phyloP scores from a whole-genome alignment of 2,888 invertebrate species.

The Parochlus steinenii region DNA sequence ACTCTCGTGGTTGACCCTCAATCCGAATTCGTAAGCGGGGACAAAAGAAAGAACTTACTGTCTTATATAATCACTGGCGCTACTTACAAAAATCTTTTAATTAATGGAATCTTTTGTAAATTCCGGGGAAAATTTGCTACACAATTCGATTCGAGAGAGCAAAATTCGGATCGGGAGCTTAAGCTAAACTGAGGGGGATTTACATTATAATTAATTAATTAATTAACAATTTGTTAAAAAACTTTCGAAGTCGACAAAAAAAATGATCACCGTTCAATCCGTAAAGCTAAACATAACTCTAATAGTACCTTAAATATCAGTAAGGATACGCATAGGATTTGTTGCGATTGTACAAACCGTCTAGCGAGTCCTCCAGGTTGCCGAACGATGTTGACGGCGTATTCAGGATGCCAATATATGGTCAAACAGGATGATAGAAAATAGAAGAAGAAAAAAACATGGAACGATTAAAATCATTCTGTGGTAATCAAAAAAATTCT shows the following conservation, averaged over 20 bases:
- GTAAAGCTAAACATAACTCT: constrained; percentile 2
- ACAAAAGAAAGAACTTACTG: too few species aligned
- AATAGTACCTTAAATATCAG: constrained; percentile 21
- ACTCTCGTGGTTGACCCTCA: too few species aligned
- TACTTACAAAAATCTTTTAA: too few species aligned
- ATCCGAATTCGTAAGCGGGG: too few species aligned
- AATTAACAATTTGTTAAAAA: background rate
- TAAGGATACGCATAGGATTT: constrained; percentile 31
- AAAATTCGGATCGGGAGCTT: background rate
- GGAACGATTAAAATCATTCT: too few species aligned
- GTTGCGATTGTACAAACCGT: constrained; percentile 28
- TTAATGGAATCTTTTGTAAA: too few species aligned
- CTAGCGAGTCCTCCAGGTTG: constrained; percentile 22
- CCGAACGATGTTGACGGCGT: constrained; percentile 14
- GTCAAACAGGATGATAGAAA: background rate
- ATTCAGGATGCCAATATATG: constrained; percentile 7
- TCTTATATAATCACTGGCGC: too few species aligned
- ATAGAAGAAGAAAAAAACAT: background rate
- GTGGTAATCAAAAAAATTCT: too few species aligned
- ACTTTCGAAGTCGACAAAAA: background rate
- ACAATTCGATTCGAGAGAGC: too few species aligned
- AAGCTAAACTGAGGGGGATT: background rate
- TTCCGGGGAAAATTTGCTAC: too few species aligned
- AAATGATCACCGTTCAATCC: too few species aligned
- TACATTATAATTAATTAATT: background rate